phyloP scores from a whole-genome alignment of 1,140 invertebrate genomes.

The Gryon sp. region DNA sequence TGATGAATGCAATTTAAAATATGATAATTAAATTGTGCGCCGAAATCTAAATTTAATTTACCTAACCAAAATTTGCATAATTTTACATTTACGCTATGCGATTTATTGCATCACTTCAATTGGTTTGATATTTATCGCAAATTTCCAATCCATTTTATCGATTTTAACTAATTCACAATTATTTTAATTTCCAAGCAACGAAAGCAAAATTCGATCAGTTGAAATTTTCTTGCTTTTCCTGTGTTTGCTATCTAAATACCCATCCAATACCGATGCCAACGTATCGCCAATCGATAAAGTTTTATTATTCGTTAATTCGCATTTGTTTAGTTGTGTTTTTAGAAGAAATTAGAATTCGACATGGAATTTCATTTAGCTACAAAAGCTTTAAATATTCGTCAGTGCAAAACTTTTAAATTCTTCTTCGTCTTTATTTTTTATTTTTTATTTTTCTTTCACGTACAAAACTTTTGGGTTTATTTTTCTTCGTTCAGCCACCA shows the following conservation, averaged over 20 bases:
- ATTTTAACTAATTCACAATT: slow-evolving; percentile 17
- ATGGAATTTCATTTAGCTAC: slow-evolving; percentile 6
- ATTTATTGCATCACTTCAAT: slow-evolving; percentile 20
- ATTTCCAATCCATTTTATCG: slow-evolving; percentile 10
- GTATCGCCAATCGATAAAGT: no score
- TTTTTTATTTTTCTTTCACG: not conserved
- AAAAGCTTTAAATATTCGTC: slow-evolving; percentile 11
- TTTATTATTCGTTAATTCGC: not conserved
- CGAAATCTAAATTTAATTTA: slow-evolving; percentile 11
- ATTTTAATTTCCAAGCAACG: slow-evolving; percentile 20
- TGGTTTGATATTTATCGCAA: slow-evolving; percentile 20
- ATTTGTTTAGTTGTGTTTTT: not conserved
- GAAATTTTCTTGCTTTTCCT: not conserved
- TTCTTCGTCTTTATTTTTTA: not conserved
- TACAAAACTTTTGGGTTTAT: slow-evolving; percentile 21
- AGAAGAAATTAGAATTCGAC: slow-evolving; percentile 5
- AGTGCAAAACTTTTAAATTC: not conserved
- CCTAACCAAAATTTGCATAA: slow-evolving; percentile 14
- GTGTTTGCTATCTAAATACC: slow-evolving; percentile 4
- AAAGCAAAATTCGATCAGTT: slow-evolving; percentile 10
- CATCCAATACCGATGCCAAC: no score
- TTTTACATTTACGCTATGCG: slow-evolving; percentile 7
- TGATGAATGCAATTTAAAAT: not conserved
- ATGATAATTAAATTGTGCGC: slow-evolving; percentile 6
- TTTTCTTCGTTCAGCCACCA: slow-evolving; percentile 15